A percentile compares a stretch with the other conserved stretches of the same genome.
Conservation (phyloP, 2,888 invertebrate genomes). For the Nezara viridula region DNA sequence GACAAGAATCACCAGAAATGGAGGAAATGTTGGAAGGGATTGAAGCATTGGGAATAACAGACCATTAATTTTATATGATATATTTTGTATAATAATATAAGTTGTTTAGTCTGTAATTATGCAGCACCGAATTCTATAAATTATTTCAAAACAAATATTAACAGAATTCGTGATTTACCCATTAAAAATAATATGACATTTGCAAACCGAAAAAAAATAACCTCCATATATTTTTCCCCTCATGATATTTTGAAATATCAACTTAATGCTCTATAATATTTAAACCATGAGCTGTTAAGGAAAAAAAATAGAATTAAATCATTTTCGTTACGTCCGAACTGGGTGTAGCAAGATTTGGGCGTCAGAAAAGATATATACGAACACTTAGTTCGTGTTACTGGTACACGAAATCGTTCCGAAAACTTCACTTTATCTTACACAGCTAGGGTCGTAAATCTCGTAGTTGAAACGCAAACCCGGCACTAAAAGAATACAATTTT, state of each 20-base stretch:
- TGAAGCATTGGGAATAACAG: no score
- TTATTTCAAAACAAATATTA: background rate
- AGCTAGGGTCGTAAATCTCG: constrained; percentile 34
- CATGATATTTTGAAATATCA: background rate
- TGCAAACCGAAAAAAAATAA: background rate
- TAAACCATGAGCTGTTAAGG: background rate
- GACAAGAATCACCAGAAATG: no score
- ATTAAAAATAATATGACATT: background rate
- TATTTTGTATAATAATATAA: no score
- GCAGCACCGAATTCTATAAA: background rate
- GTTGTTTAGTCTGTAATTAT: background rate
- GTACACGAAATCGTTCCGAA: constrained; percentile 56
- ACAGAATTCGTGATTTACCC: background rate
- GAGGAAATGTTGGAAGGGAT: no score
- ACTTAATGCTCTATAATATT: background rate
- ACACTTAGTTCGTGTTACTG: constrained; percentile 50
- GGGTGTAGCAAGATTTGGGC: constrained; percentile 53
- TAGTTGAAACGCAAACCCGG: constrained; percentile 23
- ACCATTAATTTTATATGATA: no score
- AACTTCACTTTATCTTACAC: constrained; percentile 40
- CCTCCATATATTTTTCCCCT: background rate
- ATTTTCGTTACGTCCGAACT: constrained; percentile 28
- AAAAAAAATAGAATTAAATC: constrained; percentile 32
- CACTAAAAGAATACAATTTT: constrained; percentile 25
- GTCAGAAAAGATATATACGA: constrained; percentile 52